Evolutionary conservation across 2,797 vertebrate species (phyloP).

Genomic region (Craterocephalus amniculus): DNA sequence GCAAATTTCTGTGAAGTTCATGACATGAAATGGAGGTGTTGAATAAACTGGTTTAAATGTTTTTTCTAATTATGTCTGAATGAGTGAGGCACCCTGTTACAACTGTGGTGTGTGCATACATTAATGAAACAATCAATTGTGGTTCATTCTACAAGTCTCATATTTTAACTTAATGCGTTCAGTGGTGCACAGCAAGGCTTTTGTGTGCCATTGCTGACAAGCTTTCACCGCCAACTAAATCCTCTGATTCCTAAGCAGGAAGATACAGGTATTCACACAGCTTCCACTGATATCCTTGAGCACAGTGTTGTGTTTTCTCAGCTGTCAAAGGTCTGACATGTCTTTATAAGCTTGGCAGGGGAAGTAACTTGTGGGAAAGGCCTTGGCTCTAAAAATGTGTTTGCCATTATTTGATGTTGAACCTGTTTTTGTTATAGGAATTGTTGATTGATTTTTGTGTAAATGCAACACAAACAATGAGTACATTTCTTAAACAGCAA

Average conservation of each 20-base stretch:
- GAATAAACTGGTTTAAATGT: not conserved
- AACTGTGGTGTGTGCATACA: not conserved
- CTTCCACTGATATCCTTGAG: constrained; percentile 60
- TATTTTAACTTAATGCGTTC: constrained; percentile 29
- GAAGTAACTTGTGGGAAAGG: constrained; percentile 54
- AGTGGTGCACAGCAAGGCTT: constrained; percentile 53
- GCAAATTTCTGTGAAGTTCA: not conserved
- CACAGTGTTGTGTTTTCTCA: constrained; percentile 66
- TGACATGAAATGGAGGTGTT: not conserved
- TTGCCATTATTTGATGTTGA: constrained; percentile 47
- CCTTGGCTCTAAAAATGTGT: constrained; percentile 41
- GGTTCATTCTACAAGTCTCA: constrained; percentile 14
- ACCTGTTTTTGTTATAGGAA: constrained; percentile 30
- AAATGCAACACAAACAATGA: constrained; percentile 20
- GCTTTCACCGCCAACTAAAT: constrained; percentile 77
- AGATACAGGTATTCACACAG: constrained; percentile 69
- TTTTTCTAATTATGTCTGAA: constrained; percentile 7
- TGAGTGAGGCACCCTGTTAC: not conserved
- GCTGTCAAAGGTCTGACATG: constrained; percentile 67
- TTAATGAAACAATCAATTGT: constrained; percentile 10
- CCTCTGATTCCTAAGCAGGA: constrained; percentile 73
- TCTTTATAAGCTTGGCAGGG: constrained; percentile 55
- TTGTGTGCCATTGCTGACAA: constrained; percentile 67
- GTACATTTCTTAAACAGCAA: not conserved
- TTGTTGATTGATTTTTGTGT: constrained; percentile 41